A percentile compares a stretch with the other conserved stretches of the same genome.
Conservation (phyloP, 2,113 vertebrate species). For the Calypte anna region DNA sequence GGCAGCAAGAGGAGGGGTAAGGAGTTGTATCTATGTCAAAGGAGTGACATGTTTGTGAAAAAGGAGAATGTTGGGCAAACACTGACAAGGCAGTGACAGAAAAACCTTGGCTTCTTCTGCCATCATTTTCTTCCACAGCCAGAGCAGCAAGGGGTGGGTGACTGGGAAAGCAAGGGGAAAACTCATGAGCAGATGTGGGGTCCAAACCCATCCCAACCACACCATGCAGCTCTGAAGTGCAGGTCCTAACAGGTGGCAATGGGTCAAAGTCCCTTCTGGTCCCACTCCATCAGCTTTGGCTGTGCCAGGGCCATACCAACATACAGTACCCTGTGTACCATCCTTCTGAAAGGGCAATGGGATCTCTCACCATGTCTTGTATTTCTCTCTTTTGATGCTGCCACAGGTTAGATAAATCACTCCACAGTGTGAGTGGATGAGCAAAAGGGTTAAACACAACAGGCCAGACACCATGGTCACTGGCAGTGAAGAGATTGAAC, state of each 20-base stretch:
- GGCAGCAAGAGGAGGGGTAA: neutral
- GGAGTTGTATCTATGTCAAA: neutral
- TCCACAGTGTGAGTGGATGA: rapidly evolving
- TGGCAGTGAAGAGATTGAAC: neutral
- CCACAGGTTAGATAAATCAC: neutral
- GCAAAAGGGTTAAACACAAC: neutral
- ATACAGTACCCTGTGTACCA: neutral
- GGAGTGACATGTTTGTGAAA: neutral
- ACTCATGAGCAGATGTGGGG: neutral
- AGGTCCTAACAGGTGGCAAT: neutral
- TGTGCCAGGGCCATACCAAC: neutral
- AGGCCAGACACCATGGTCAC: neutral
- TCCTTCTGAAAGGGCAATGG: neutral
- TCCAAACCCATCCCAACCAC: neutral
- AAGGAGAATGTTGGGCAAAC: neutral
- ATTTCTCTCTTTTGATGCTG: neutral
- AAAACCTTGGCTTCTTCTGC: neutral
- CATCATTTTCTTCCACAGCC: neutral
- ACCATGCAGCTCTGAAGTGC: neutral
- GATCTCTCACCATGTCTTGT: neutral
- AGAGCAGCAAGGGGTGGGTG: neutral
- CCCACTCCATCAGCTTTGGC: neutral
- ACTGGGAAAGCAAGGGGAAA: neutral
- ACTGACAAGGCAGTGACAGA: neutral
- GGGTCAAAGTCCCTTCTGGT: neutral